Evolutionary conservation across 1,140 invertebrate genomes (phyloP).

Genomic region (Eurytemora carolleeae): DNA sequence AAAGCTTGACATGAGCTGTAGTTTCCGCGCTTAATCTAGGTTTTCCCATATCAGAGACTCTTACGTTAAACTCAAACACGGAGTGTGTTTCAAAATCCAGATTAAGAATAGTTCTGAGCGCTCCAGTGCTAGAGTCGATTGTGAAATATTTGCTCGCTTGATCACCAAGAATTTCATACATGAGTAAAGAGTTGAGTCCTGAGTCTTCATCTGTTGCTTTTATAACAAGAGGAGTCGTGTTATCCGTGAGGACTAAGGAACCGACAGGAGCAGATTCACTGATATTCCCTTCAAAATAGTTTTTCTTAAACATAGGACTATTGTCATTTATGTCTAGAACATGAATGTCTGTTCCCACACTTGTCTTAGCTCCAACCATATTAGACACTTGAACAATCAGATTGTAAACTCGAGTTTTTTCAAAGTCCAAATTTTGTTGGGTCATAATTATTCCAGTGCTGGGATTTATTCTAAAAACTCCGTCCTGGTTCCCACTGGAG

Average conservation of each 20-base stretch:
- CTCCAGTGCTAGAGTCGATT: constrained; percentile 67
- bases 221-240: constrained; percentile 48
- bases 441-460: constrained; percentile 58
- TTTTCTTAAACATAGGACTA: constrained; percentile 48
- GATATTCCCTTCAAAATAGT: constrained; percentile 43
- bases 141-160: constrained; percentile 48
- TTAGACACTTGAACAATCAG: constrained; percentile 61
- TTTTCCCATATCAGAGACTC: constrained; percentile 57
- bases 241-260: constrained; percentile 44
- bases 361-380: constrained; percentile 39
- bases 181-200: constrained; percentile 54
- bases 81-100: constrained; percentile 59
- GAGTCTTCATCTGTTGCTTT: constrained; percentile 54
- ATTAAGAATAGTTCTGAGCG: constrained; percentile 48
- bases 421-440: constrained; percentile 53
- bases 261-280: constrained; percentile 46
- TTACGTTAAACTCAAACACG: constrained; percentile 53
- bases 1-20: constrained; percentile 25
- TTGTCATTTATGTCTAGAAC: constrained; percentile 49
- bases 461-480: constrained; percentile 58
- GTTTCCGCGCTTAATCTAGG: constrained; percentile 53
- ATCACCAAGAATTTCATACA: constrained; percentile 62
- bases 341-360: constrained; percentile 26
- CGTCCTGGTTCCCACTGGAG: constrained; percentile 44
- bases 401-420: constrained; percentile 52